These are phyloP conservation scores for Oophaga sylvatica DNA, from an alignment of 2,797 vertebrate genomes.

Conservation along the genomic window DNA sequence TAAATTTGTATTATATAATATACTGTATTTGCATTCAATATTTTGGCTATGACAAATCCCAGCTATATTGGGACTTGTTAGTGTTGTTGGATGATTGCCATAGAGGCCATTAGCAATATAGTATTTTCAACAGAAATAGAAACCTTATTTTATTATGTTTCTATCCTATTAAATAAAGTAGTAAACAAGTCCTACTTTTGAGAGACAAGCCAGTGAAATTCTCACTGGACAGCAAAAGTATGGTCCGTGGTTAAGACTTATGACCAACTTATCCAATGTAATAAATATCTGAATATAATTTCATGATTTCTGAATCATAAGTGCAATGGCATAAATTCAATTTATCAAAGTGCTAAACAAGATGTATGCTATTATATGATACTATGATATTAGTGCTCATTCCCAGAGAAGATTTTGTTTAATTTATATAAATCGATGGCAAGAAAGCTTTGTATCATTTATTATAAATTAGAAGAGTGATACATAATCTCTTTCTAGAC, in stretches of 20 bases:
- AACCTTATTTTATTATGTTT: not conserved
- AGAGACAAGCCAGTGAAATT: not conserved
- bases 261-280: not conserved
- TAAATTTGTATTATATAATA: not conserved
- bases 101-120: not conserved
- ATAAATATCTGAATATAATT: not conserved
- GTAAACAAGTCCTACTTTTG: not conserved
- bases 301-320: not conserved
- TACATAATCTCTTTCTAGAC: slow-evolving; percentile 76
- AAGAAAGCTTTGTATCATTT: not conserved
- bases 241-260: not conserved
- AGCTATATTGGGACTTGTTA: not conserved
- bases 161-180: not conserved
- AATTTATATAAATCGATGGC: not conserved
- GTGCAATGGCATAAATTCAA: not conserved
- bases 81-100: not conserved
- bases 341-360: not conserved
- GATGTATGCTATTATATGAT: not conserved
- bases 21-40: not conserved
- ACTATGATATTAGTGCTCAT: not conserved
- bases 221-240: not conserved
- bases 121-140: not conserved
- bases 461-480: not conserved
- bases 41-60: not conserved
- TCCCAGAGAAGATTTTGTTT: not conserved